A percentile compares a stretch with the other conserved stretches of the same genome.
phyloP scores from a whole-genome alignment of 2,797 vertebrate genomes.

The Syngnathus acus region DNA sequence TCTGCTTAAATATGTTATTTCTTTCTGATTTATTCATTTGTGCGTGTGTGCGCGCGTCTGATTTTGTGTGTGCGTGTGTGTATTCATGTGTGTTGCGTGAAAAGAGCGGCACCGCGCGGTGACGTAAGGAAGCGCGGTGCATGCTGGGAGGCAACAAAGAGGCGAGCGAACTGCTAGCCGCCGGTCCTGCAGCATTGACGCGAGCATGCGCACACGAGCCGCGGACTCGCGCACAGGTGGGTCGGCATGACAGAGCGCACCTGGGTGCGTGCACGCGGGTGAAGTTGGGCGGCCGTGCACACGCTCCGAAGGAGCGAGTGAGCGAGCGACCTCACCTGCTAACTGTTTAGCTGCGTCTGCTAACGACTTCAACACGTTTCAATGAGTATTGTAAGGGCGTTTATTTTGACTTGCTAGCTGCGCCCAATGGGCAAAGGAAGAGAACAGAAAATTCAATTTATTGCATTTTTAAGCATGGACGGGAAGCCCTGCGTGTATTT shows the following conservation, averaged over 20 bases:
- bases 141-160: neutral
- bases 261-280: neutral
- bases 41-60: no score
- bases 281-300: neutral
- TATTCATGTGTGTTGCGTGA: no score
- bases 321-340: neutral
- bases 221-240: neutral
- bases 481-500: neutral
- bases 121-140: neutral
- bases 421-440: neutral
- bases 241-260: neutral
- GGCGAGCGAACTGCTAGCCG: neutral
- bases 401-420: neutral
- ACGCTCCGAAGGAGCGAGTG: neutral
- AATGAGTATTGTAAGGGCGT: neutral
- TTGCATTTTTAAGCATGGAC: neutral
- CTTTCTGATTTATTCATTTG: no score
- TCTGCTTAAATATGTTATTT: no score
- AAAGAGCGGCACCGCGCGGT: no score
- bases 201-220: neutral
- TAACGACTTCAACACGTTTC: neutral
- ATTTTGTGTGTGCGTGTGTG: no score
- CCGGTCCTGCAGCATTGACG: neutral
- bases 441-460: neutral
- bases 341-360: neutral